These are phyloP conservation scores for Euthynnus affinis DNA, from an alignment of 2,797 vertebrate species.

Conservation along the genomic window DNA sequence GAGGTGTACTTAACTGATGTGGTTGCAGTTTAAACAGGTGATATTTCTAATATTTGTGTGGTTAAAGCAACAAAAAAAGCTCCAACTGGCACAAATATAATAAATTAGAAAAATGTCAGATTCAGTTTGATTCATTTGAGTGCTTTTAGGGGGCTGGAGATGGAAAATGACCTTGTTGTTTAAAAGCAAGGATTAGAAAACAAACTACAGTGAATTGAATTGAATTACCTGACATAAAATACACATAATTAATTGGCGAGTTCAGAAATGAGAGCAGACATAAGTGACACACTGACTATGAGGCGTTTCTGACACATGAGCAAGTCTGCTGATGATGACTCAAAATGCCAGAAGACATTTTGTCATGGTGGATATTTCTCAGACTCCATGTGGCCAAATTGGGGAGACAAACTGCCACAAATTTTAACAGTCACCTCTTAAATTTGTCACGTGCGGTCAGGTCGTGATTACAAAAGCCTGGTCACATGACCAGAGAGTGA, in stretches of 20 bases:
- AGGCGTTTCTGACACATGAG: constrained; percentile 14
- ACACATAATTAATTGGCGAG: too few species aligned
- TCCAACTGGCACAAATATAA: too few species aligned
- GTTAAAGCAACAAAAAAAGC: not conserved
- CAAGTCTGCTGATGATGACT: constrained; percentile 26
- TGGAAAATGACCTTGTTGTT: too few species aligned
- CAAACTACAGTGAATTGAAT: too few species aligned
- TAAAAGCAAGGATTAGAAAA: too few species aligned
- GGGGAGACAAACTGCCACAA: constrained; percentile 25
- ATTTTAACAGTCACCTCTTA: not conserved
- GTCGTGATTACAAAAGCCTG: not conserved
- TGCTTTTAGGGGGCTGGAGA: too few species aligned
- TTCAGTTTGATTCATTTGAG: too few species aligned
- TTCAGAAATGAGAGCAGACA: not conserved
- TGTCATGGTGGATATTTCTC: constrained; percentile 36
- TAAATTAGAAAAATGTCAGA: too few species aligned
- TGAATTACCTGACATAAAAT: too few species aligned
- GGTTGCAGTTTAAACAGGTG: not conserved
- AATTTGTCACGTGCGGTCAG: constrained; percentile 22
- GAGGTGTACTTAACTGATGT: not conserved
- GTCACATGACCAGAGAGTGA: not conserved
- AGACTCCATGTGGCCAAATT: constrained; percentile 29
- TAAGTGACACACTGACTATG: not conserved
- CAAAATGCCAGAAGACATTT: constrained; percentile 41
- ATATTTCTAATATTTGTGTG: not conserved